Percentiles rank a stretch among this genome's conserved stretches.
Conservation (phyloP, 1,140 invertebrate species). For the Neodiprion fabricii region DNA sequence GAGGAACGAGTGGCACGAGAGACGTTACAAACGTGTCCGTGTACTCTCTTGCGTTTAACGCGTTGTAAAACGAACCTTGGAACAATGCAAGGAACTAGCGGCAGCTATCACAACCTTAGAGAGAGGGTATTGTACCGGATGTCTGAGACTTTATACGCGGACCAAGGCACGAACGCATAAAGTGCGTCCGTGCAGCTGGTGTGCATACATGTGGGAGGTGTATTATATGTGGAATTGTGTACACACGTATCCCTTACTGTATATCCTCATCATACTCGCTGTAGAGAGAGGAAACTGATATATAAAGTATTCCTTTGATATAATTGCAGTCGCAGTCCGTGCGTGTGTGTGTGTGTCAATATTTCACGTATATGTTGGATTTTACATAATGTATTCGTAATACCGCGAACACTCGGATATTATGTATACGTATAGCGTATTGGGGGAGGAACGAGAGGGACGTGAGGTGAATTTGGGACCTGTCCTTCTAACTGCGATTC, state of each 20-base stretch:
- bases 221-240: neutral
- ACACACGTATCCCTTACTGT: neutral
- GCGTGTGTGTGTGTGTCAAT: too few species aligned
- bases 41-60: neutral
- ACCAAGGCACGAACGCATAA: neutral
- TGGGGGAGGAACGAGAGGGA: too few species aligned
- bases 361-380: too few species aligned
- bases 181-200: neutral
- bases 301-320: too few species aligned
- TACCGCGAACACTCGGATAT: too few species aligned
- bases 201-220: neutral
- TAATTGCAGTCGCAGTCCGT: too few species aligned
- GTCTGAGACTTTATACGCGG: conserved; percentile 30
- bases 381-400: too few species aligned
- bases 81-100: conserved; percentile 50
- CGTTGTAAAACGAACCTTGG: conserved; percentile 28
- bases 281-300: too few species aligned
- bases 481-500: too few species aligned
- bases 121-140: conserved; percentile 51
- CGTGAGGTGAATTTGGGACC: too few species aligned
- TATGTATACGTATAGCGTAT: too few species aligned
- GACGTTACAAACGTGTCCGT: neutral
- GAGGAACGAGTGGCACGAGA: neutral
- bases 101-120: conserved; percentile 40
- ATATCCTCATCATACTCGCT: too few species aligned